Conservation (phyloP, 2,113 vertebrate genomes). For the Todiramphus chloris region DNA sequence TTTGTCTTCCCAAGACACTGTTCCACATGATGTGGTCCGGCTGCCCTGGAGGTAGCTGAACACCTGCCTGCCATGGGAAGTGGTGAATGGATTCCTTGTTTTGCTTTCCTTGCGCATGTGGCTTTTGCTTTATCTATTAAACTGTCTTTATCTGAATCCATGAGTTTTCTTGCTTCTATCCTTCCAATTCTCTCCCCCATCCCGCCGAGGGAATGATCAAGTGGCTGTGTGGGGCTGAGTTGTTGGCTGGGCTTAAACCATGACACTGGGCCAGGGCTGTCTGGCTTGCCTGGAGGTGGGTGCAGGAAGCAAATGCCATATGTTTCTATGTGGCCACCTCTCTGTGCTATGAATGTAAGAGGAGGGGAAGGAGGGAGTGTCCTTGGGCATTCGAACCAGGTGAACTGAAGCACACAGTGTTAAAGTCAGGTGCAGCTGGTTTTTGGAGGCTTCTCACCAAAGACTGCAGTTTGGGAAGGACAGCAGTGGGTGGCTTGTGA, state of each 20-base stretch:
- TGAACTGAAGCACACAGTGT: not conserved
- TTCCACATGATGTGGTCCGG: no score
- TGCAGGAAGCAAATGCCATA: not conserved
- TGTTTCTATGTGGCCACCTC: not conserved
- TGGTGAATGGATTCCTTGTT: no score
- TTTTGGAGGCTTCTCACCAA: not conserved
- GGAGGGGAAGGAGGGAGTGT: not conserved
- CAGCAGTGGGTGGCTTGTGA: not conserved
- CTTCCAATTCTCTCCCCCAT: not conserved
- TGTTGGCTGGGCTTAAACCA: not conserved
- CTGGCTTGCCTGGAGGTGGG: not conserved
- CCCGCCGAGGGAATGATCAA: not conserved
- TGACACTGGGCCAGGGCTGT: not conserved
- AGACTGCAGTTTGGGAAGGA: not conserved
- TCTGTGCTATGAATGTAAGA: not conserved
- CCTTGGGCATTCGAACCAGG: rapidly evolving
- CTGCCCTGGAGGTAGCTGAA: no score
- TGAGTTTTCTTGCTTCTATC: not conserved
- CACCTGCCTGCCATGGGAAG: no score
- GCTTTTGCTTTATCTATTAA: not conserved
- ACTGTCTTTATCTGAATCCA: not conserved
- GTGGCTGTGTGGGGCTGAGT: not conserved
- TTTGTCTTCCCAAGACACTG: not conserved
- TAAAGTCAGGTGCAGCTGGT: not conserved
- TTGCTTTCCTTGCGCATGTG: no score